Base-by-base conservation (phyloP, 2,797 vertebrate species). In the Alca torda region DNA sequence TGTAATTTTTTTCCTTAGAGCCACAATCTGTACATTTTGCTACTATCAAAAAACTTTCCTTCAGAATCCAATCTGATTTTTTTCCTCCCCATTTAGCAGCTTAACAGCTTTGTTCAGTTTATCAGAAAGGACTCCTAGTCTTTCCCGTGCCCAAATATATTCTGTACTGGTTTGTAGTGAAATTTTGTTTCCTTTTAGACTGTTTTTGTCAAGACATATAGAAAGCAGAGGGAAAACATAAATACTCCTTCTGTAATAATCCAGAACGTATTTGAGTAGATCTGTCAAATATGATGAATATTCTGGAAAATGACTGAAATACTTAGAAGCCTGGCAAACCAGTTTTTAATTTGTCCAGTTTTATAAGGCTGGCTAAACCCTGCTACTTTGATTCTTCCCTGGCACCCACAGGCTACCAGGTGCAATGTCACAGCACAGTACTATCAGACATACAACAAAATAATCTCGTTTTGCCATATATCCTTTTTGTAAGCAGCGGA, bases 381-480 rank as follows among this genome's bases (percentile, higher is more conserved):
- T 69, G 43, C 30, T 60, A 31, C n/a, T 91, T 89, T 37, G 51
- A 64, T 87, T 94, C 89, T 80, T 94, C 94, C 79, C 76, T 60
- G 68, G 88, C 95, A 68, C 54, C 90, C 69, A 24, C 56, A 91
- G 46, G 78, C 84, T 88, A 37, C 73, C 70, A 94, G 51, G 46
- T 74, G 46, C 31, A 45, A 37, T 11, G 14, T 87, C 64, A 84
- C 74, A 67, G 35, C 24, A 41, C 35, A 37, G 48, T 39, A 33
- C 67, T 82, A 24, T 90, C 61, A 39, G 75, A 19, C 25, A 33
- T 64, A 61, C 26, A 80, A 65, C 70, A 80, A 73, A 79, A 50
- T 77, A 91, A 94, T 94, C 93, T 94, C 59, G 5, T 91, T 94
- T 92, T 93, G 61, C 64, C 89, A 17, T 89, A 21, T 95, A 91